These are phyloP conservation scores for Phalacrocorax brasilianus DNA, from an alignment of 2,113 vertebrate species.

Conservation along the genomic window DNA sequence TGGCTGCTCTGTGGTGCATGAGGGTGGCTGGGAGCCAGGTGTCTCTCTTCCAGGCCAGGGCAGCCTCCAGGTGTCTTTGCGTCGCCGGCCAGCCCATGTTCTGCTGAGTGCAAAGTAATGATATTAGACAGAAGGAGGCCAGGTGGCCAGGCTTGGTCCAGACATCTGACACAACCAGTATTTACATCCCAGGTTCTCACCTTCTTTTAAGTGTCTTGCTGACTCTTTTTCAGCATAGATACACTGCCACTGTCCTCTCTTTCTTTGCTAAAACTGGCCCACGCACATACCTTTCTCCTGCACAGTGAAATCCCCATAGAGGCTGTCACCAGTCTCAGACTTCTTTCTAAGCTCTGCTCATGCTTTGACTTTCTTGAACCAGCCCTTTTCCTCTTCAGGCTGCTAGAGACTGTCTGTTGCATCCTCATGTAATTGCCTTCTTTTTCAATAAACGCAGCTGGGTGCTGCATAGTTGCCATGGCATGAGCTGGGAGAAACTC, in stretches of 20 bases:
- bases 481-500: background rate
- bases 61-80: background rate
- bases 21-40: background rate
- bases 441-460: background rate
- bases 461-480: background rate
- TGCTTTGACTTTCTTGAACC: background rate
- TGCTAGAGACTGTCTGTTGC: background rate
- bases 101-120: background rate
- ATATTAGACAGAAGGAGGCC: slow-evolving; percentile 37
- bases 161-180: background rate
- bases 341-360: background rate
- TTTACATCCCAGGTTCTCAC: background rate
- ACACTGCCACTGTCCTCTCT: background rate
- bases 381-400: background rate
- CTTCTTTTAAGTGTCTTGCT: background rate
- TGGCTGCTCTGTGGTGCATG: background rate
- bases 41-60: background rate
- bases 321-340: background rate
- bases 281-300: background rate
- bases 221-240: background rate
- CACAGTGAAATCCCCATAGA: background rate
- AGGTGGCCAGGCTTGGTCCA: background rate
- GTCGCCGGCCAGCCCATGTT: background rate
- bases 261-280: background rate
- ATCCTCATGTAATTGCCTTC: background rate